These are phyloP conservation scores for Meloidogyne chitwoodi DNA, from an alignment of 1,140 invertebrate species.

Conservation along the genomic window DNA sequence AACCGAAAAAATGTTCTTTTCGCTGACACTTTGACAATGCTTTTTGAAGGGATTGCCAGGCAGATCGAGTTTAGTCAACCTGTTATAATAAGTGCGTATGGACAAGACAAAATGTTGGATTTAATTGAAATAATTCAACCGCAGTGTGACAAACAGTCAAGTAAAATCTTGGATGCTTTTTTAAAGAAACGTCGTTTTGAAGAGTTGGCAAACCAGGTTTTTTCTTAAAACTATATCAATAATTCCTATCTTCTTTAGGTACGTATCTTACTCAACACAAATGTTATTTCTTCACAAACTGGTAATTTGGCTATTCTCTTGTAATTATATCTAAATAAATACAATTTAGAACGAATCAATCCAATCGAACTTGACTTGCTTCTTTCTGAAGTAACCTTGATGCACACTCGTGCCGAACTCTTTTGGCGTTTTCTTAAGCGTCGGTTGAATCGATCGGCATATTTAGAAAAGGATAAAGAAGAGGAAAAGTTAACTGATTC, in stretches of 20 bases:
- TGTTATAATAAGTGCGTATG: conserved; percentile 87
- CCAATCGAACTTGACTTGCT: conserved; percentile 82
- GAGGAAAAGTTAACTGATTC: not conserved
- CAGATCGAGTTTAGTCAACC: conserved; percentile 86
- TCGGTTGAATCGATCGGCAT: conserved; percentile 67
- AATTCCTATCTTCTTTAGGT: not conserved
- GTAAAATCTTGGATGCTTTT: conserved; percentile 73
- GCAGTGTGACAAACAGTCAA: conserved; percentile 77
- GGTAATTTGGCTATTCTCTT: not conserved
- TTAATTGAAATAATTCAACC: conserved; percentile 64
- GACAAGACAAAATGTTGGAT: conserved; percentile 61
- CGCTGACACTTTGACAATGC: conserved; percentile 75
- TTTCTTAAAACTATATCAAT: not conserved
- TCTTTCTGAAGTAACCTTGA: conserved; percentile 81
- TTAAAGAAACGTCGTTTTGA: conserved; percentile 67
- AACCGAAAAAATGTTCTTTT: conserved; percentile 73
- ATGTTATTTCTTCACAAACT: not conserved
- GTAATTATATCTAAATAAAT: not conserved
- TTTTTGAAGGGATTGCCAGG: conserved; percentile 83
- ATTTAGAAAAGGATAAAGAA: not conserved
- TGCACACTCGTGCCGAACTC: conserved; percentile 81
- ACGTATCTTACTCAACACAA: not conserved
- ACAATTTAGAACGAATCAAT: conserved; percentile 64
- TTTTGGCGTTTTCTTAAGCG: conserved; percentile 83
- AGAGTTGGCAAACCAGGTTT: conserved; percentile 34